Base-by-base conservation (phyloP, 2,888 invertebrate species). In the Amphipyra tragopoginis region DNA sequence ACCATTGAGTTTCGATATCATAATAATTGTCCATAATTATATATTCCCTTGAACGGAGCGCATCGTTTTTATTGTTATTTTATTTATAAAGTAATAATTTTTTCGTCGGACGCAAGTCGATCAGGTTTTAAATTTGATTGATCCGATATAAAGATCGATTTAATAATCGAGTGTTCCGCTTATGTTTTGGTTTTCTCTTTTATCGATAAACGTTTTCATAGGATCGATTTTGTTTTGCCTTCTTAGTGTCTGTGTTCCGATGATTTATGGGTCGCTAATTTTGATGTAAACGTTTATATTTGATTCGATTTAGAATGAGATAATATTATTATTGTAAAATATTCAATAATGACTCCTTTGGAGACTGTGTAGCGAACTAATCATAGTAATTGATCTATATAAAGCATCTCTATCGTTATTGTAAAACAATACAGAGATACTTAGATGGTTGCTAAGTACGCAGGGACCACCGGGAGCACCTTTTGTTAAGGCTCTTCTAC, bases 21-120 rank as follows among this genome's bases (percentile, higher is more conserved):
- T 92, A 94, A 93, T 94, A 94, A 94, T 94, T 94, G 94, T 92
- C 92, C 94, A 93, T 94, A 94, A 94, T 94, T 94, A 94, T 91
- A 94, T 92, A 93, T 93, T 93, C 93, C 91, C 93, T 90, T 91
- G 90, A 90, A 90, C 90, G 85, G 82, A 85, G 89, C 90, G 90
- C 93, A 91, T 93, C 94, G 85, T 89, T 94, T 94, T 94, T 94
- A 94, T 94, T 94, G 94, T 93, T 94, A 94, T 94, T 94, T 94
- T 94, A 94, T 94, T 94, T 94, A 94, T 94, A 94, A 94, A 93
- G 92, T 94, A 92, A 93, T 93, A 93, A 92, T 93, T 93, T 93
- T 91, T 92, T 92, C 90, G 86, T 89, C 89, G 88, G 86, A 85
- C 90, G 88, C 89, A 90, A 92, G 87, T 91, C 90, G 90, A 94